Evolutionary conservation across 2,888 invertebrate genomes (phyloP).

Genomic region (Cephus spinipes): DNA sequence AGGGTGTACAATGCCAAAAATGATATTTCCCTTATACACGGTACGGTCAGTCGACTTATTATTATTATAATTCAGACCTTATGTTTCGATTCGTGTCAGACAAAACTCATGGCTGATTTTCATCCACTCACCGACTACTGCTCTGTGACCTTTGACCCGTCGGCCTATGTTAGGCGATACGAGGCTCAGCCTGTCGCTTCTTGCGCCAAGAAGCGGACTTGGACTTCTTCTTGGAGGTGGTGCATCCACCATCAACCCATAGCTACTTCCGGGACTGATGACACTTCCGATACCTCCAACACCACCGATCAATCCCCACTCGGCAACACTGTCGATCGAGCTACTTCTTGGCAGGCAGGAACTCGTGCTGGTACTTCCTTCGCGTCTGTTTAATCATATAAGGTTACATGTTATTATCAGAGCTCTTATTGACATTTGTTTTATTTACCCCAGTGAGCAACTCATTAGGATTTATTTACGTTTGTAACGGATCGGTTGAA

Average conservation of each 20-base stretch:
- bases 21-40: no score
- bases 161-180: conserved; percentile 83
- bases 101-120: no score
- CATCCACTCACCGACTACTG: conserved; percentile 76
- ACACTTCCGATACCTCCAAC: conserved; percentile 59
- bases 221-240: conserved; percentile 61
- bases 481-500: no score
- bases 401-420: no score
- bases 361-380: conserved; percentile 48
- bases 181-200: conserved; percentile 70
- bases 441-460: no score
- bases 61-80: no score
- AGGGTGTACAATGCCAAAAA: no score
- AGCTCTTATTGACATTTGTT: no score
- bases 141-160: conserved; percentile 80
- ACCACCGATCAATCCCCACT: conserved; percentile 52
- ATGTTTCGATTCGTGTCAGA: no score
- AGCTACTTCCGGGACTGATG: conserved; percentile 64
- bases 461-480: no score
- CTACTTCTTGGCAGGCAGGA: conserved; percentile 75
- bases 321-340: conserved; percentile 75
- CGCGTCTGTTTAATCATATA: conserved; percentile 40
- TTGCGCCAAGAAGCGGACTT: conserved; percentile 67
- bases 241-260: conserved; percentile 55
- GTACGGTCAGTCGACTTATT: no score